Evolutionary conservation across 35 echinoderm and acorn worm genomes (phyloP).

Genomic region (Lytechinus pictus): DNA sequence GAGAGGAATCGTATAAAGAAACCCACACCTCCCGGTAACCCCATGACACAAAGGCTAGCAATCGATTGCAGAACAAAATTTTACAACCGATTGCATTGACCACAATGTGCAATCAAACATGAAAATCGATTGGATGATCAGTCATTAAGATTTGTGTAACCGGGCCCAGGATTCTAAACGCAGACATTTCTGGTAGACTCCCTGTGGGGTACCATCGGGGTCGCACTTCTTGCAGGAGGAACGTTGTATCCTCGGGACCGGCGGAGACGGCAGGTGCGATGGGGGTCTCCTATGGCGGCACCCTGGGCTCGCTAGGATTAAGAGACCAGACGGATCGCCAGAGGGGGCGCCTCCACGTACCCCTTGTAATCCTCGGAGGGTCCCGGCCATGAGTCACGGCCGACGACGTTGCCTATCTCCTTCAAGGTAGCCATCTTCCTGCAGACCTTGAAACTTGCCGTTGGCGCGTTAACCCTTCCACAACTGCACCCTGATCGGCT

Average conservation of each 20-base stretch:
- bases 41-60: too few species aligned
- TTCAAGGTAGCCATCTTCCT: background rate
- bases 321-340: constrained; percentile 26
- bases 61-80: too few species aligned
- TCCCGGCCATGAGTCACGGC: background rate
- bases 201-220: background rate
- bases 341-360: background rate
- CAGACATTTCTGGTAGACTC: constrained; percentile 1
- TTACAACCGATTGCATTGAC: too few species aligned
- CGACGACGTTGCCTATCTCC: background rate
- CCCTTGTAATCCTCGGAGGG: background rate
- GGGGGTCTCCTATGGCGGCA: constrained; percentile 6
- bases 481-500: background rate
- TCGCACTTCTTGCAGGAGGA: background rate
- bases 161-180: background rate
- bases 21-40: background rate
- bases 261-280: background rate
- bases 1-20: background rate
- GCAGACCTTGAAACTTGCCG: background rate
- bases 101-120: too few species aligned
- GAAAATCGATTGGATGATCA: too few species aligned
- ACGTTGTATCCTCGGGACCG: background rate
- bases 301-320: constrained; percentile 32
- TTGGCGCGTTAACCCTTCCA: background rate
- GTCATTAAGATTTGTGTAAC: too few species aligned